Evolutionary conservation across 2,113 vertebrate species (phyloP), one percentile per base, ranked within the genome.

Genomic region (Rostratula benghalensis): DNA sequence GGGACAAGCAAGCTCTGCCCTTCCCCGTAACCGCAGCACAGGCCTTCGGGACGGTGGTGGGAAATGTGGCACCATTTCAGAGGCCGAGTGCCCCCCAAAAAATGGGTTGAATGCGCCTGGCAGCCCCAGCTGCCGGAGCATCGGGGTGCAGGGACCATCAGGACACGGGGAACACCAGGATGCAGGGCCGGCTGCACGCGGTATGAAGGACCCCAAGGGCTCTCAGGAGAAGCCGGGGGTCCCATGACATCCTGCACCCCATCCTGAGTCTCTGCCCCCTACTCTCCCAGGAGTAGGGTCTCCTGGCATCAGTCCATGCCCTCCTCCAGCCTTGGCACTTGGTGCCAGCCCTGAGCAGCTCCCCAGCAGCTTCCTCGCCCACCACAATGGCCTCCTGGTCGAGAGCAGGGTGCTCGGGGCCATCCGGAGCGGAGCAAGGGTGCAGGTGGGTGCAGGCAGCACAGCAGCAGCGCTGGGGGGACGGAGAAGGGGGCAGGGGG

Each of bases 1-100:
- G 0, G 1, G 57, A 50, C 39, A 12, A 60, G 53, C 45, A 30
- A n/a, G 10, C 0, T 2, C 45, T 31, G 41, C 75, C 56, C 59
- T 53, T 59, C 37, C 27, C 35, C 8, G 2, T 50, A 11, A 37
- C 43, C n/a, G 2, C 20, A 63, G 63, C 35, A 9, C 19, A 3
- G 1, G 53, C 5, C 1, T 1, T 41, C 1, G 2, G 39, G 9
- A 6, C 0, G 2, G 59, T 0, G 15, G 43, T 11, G 25, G 53
- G 45, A 53, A 63, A 19, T 0, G 21, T 20, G 61, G 33, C 28
- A 24, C 10, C 60, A 4, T 17, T 53, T 63, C 70, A 48, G 65
- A 33, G 8, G 46, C 51, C 83, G 68, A 63, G 50, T 1, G 4
- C 33, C 50, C 67, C 83, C 67, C 3, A 68, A 83, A 86, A 86